Evolutionary conservation across 1,140 invertebrate species (phyloP), one percentile per base, ranked within the genome.

Genomic region (Nilaparvata lugens): DNA sequence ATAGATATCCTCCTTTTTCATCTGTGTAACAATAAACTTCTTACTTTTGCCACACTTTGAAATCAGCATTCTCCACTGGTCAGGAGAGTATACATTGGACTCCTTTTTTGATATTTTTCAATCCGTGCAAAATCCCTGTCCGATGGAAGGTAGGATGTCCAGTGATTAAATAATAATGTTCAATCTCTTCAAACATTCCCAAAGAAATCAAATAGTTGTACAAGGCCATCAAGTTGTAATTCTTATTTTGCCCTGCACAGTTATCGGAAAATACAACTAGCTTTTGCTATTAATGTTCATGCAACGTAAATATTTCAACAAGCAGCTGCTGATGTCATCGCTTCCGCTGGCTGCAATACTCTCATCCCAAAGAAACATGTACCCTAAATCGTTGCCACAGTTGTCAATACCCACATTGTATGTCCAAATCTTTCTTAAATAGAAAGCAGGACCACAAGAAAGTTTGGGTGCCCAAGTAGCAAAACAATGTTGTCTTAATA

Each of bases 391-490:
- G 53, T 52, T 65, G 16, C 61, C 57, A 21, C 65, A 53, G 38
- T 67, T 48, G 56, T 66, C 60, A 59, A 67, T 58, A n/a, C 45
- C 45, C 13, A 66, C 56, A 52, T 64, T 62, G 56, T 65, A 66
- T 6, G 58, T 61, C 58, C 61, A 67, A 16, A 67, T 51, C 45
- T 67, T 61, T 48, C 62, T 24, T 13, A 31, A 57, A 53, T 67
- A 67, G 51, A 62, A 67, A 38, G 52, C 35, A 0, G 38, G 42
- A n/a, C 61, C 45, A 45, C 58, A 56, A 25, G 61, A 23, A 14
- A 63, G 58, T 53, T 60, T 43, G 25, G 62, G 62, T 16, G 56
- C n/a, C n/a, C n/a, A n/a, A n/a, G n/a, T n/a, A n/a, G n/a, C n/a
- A n/a, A n/a, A n/a, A n/a, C n/a, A n/a, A n/a, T n/a, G n/a, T n/a